Evolutionary conservation across 2,888 invertebrate genomes (phyloP).

Genomic region (Bimastos eiseni): DNA sequence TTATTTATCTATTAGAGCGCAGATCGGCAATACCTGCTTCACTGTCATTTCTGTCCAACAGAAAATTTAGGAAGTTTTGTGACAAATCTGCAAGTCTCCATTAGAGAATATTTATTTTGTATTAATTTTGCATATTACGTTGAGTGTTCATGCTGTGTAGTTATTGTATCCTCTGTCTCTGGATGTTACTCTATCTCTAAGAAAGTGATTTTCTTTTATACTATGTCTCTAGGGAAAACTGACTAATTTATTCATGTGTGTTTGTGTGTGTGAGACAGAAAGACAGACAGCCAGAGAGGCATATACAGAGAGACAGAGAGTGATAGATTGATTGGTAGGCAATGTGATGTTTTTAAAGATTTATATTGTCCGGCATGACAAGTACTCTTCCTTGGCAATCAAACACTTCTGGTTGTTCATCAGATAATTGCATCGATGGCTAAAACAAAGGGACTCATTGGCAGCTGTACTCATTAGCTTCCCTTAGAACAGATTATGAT

Average conservation of each 20-base stretch:
- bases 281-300: not conserved
- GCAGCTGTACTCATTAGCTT: not conserved
- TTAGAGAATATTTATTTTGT: not conserved
- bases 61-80: not conserved
- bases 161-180: not conserved
- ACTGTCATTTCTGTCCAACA: not conserved
- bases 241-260: not conserved
- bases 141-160: not conserved
- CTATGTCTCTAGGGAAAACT: not conserved
- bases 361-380: not conserved
- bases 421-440: not conserved
- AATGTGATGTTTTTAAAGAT: not conserved
- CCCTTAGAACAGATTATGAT: not conserved
- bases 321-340: not conserved
- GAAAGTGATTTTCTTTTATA: not conserved
- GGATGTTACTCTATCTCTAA: not conserved
- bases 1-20: not conserved
- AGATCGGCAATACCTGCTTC: not conserved
- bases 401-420: not conserved
- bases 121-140: not conserved
- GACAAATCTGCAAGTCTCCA: not conserved
- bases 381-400: not conserved
- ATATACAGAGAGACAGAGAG: constrained; percentile 15
- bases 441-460: not conserved
- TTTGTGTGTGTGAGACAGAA: not conserved